Evolutionary conservation across 1,140 invertebrate species (phyloP).

Genomic region (Pinna nobilis): DNA sequence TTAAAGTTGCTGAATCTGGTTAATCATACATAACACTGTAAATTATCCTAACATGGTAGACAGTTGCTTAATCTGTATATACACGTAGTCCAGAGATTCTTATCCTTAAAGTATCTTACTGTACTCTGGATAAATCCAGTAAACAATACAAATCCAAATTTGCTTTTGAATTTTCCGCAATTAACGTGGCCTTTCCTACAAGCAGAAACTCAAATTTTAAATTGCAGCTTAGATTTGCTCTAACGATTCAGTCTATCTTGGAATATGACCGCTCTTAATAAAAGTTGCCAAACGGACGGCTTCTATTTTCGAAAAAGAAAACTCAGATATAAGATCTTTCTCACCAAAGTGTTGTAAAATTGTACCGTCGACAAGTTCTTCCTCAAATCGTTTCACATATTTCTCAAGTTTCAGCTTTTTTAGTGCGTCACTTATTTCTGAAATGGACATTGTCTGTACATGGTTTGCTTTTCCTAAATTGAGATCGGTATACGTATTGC

Average conservation of each 20-base stretch:
- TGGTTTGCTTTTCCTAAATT: background rate
- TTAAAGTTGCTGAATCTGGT: too few relatives aligned
- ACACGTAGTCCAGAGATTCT: too few relatives aligned
- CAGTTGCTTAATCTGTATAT: too few relatives aligned
- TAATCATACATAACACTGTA: too few relatives aligned
- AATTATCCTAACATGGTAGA: too few relatives aligned
- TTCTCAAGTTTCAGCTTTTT: slow-evolving; percentile 8
- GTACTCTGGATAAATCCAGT: too few relatives aligned
- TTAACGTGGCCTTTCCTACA: too few relatives aligned
- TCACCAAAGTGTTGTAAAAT: slow-evolving; percentile 6
- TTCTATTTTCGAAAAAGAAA: slow-evolving; percentile 2
- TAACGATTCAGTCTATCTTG: background rate
- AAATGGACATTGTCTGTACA: background rate
- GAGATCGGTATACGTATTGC: background rate
- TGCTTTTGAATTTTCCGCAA: too few relatives aligned
- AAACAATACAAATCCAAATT: too few relatives aligned
- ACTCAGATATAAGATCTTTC: background rate
- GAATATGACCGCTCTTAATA: slow-evolving; percentile 16
- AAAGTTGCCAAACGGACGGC: slow-evolving; percentile 2
- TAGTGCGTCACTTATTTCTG: slow-evolving; percentile 1
- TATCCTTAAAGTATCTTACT: too few relatives aligned
- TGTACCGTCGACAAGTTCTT: slow-evolving; percentile 14
- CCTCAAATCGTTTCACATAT: background rate
- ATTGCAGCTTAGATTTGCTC: too few relatives aligned
- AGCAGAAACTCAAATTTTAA: too few relatives aligned